Base-by-base conservation (phyloP, 2,888 invertebrate genomes). In the Schizaphis graminum region DNA sequence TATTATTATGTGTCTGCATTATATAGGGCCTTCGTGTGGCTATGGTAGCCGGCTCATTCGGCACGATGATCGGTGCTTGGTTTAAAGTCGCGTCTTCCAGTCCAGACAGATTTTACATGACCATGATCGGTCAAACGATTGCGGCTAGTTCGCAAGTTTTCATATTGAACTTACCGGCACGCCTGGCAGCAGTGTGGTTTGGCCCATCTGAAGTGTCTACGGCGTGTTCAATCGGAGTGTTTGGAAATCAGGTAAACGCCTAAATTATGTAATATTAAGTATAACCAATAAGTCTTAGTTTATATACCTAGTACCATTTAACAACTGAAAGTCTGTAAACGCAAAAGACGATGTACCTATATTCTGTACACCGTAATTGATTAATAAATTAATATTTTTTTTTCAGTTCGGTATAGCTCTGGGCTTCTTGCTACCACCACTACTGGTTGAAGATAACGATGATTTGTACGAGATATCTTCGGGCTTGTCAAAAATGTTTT, bases 161-260 rank as follows among this genome's bases (percentile, higher is more conserved):
- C 96, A 97, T 99, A 95, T 96, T 99, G 90, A 98, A 98, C 95
- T 97, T 99, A 93, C 99, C 99, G 0, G 98, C 99, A 0, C 96
- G 98, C 91, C 96, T 99, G 95, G 99, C 99, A 0, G 99, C 99
- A 0, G 98, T 99, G 84, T 99, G 99, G 99, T 99, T 99, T 96
- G 99, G 99, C 0, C 98, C 98, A 0, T 97, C 98, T 95, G 98
- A 99, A 96, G 99, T 99, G 13, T 99, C 99, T 26, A 98, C 98
- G 0, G 99, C 99, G 0, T 99, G 99, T 96, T 98, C 99, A 95
- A 97, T 99, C 95, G 99, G 99, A 13, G 99, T 99, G 26, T 99
- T 99, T 96, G 99, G 99, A 47, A 99, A 99, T 96, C 99, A 99
- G 98, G 99, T 99, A 96, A 91, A 84, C 24, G 24, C 10, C 44